phyloP scores from a whole-genome alignment of 2,797 vertebrate genomes.

The Epinephelus awoara region DNA sequence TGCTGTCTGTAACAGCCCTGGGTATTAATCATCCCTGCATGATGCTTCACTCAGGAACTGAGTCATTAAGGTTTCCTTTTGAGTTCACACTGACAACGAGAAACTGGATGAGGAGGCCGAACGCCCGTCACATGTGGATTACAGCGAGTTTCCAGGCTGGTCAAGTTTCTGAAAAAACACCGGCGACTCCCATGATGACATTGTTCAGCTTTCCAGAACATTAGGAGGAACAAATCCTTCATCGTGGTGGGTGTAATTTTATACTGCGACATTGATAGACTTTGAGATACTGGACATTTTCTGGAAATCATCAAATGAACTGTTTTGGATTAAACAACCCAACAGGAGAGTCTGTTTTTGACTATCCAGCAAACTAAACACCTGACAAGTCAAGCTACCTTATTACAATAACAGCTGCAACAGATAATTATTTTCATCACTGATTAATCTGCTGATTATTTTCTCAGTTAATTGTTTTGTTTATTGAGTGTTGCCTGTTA shows the following conservation, averaged over 20 bases:
- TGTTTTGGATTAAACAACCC: not conserved
- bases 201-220: not conserved
- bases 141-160: not conserved
- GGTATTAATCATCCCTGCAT: conserved; percentile 52
- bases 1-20: conserved; percentile 11
- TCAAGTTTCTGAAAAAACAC: conserved; percentile 5
- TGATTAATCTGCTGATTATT: no score
- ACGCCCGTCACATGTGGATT: conserved; percentile 21
- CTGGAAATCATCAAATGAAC: not conserved
- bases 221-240: not conserved
- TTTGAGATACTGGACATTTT: not conserved
- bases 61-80: conserved; percentile 46
- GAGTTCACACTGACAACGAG: conserved; percentile 21
- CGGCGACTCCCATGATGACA: not conserved
- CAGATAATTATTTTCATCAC: no score
- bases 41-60: conserved; percentile 42
- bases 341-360: not conserved
- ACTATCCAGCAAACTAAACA: not conserved
- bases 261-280: not conserved
- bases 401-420: no score
- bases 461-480: no score
- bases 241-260: not conserved
- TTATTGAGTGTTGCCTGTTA: no score
- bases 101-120: conserved; percentile 18
- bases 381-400: not conserved